These are phyloP conservation scores for Cardinalis cardinalis DNA, from an alignment of 2,113 vertebrate species.

Conservation along the genomic window DNA sequence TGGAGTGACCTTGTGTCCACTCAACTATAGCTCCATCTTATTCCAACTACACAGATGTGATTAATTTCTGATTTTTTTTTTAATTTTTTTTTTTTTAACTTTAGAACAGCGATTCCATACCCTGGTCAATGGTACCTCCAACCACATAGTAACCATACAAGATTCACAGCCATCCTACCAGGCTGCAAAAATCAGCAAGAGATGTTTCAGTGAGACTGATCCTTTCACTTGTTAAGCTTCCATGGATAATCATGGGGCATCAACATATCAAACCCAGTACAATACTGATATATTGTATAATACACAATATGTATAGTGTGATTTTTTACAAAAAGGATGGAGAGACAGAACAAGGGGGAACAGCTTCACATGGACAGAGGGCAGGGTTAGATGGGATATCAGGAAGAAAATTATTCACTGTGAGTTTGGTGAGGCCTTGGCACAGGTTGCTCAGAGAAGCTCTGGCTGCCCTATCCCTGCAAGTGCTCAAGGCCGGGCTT, in stretches of 20 bases:
- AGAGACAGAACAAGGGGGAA: neutral
- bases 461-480: neutral
- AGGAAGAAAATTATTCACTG: neutral
- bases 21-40: neutral
- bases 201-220: neutral
- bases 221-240: neutral
- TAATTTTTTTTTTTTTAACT: neutral
- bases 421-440: neutral
- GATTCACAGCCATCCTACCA: neutral
- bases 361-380: neutral
- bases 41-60: neutral
- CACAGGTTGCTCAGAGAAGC: neutral
- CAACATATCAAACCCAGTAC: neutral
- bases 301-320: neutral
- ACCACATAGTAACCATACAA: neutral
- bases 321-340: neutral
- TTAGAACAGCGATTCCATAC: neutral
- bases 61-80: neutral
- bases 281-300: neutral
- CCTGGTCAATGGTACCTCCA: neutral
- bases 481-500: neutral
- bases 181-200: neutral
- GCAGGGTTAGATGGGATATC: neutral
- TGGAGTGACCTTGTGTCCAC: neutral
- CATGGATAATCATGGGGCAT: accelerated